Evolutionary conservation across 1,140 invertebrate species (phyloP), one percentile per base, ranked within the genome.

Genomic region (Cyclina sinensis): DNA sequence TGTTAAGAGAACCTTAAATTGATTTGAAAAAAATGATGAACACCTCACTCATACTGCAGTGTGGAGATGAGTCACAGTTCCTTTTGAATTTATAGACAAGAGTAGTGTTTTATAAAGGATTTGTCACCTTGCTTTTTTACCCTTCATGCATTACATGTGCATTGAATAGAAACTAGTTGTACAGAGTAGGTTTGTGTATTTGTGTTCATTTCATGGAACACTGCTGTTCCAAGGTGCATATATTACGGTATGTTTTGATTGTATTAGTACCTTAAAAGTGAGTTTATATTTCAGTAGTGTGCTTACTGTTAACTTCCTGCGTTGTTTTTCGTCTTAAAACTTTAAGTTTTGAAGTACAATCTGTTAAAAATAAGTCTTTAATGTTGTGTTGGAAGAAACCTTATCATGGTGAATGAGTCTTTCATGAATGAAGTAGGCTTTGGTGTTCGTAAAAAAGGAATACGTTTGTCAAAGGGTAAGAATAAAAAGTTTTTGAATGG

Each of bases 201-300:
- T 70, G 35, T 70, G 65, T 70, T 70, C 65, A 70, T 37, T 54
- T 14, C 12, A 48, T 78, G 74, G 74, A 78, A 78, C 74, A 54
- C 12, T 78, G 74, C 74, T 39, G 27, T 54, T 27, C 5, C 24
- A 32, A 51, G 43, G n/a, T 78, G 74, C 46, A 48, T 78, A n/a
- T n/a, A 51, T 78, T 51, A 78, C 32, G 48, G 74, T 57, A 78
- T 78, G 73, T 35, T 78, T 39, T 14, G 27, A 27, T 62, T 27
- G 27, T 62, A 27, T 27, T 62, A 27, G 24, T 24, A 27, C n/a
- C 1, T 27, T 21, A 62, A 62, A 43, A 62, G n/a, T 62, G 57
- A 62, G 27, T 4, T 62, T 14, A 62, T 62, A 27, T 7, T 24
- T 27, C n/a, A 27, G 57, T 27, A n/a, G 51, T n/a, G 24, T 62